A percentile compares a stretch with the other conserved stretches of the same genome.
Conservation (phyloP, 2,888 invertebrate genomes). For the Drosophila stalkeri region DNA sequence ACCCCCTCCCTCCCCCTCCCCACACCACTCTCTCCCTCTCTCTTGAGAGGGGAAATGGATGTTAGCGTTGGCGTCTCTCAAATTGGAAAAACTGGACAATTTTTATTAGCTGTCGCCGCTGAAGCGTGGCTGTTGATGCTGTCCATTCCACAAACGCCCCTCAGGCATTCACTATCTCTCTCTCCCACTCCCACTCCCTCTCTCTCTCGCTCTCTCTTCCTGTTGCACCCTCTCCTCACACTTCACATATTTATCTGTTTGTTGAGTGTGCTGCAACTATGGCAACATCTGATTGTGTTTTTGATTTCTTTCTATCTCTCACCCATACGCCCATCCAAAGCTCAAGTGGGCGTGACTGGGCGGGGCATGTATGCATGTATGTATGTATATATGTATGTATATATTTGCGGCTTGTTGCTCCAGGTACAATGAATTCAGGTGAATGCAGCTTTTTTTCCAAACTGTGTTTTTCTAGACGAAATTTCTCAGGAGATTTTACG, state of each 20-base stretch:
- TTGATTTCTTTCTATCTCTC: conserved; percentile 28
- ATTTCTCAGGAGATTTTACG: conserved; percentile 6
- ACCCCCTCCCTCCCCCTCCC: neutral
- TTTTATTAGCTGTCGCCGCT: conserved; percentile 67
- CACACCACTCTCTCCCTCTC: neutral
- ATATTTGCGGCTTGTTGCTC: conserved; percentile 11
- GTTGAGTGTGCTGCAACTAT: conserved; percentile 37
- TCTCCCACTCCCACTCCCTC: neutral
- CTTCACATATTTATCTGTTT: conserved; percentile 27
- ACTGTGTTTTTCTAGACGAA: neutral
- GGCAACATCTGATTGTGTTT: conserved; percentile 56
- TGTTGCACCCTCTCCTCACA: neutral
- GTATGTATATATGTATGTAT: too few species aligned
- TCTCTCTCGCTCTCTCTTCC: neutral
- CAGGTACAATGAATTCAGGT: conserved; percentile 33
- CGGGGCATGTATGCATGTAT: neutral
- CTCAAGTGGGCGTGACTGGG: conserved; percentile 9
- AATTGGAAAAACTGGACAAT: conserved; percentile 70
- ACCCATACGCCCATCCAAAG: neutral
- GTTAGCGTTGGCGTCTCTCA: conserved; percentile 40
- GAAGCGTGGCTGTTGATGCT: conserved; percentile 49
- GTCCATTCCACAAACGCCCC: conserved; percentile 25
- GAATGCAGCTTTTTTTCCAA: conserved; percentile 12
- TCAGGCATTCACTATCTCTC: conserved; percentile 7
- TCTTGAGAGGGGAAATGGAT: neutral